Evolutionary conservation across 2,113 vertebrate genomes (phyloP).

Genomic region (Seriola aureovittata): DNA sequence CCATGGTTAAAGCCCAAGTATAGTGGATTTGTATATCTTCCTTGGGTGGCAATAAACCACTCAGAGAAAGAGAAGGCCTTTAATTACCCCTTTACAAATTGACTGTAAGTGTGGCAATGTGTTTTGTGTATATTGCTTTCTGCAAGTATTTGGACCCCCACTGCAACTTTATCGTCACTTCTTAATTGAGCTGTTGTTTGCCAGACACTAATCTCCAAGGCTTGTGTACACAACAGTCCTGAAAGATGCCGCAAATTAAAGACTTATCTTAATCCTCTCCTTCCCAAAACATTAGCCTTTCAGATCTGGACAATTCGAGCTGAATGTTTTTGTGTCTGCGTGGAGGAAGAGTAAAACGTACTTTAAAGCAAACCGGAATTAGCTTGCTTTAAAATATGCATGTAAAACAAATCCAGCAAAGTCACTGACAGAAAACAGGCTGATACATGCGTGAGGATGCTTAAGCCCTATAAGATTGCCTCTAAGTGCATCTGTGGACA

Average conservation of each 20-base stretch:
- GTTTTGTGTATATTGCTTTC: constrained; percentile 61
- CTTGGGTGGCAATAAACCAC: constrained; percentile 40
- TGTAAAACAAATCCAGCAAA: constrained; percentile 33
- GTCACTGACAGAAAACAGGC: constrained; percentile 18
- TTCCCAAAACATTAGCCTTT: constrained; percentile 69
- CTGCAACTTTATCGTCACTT: constrained; percentile 67
- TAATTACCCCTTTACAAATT: constrained; percentile 60
- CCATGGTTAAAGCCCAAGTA: constrained; percentile 28
- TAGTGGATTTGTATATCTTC: constrained; percentile 18
- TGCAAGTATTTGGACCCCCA: constrained; percentile 39
- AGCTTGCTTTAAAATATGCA: constrained; percentile 38
- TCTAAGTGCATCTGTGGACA: constrained; percentile 24
- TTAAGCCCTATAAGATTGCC: constrained; percentile 40
- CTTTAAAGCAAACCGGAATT: constrained; percentile 45
- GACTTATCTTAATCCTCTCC: constrained; percentile 79
- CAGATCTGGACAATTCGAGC: constrained; percentile 62
- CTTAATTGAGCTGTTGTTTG: constrained; percentile 75
- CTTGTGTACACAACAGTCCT: constrained; percentile 74
- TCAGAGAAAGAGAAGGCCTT: constrained; percentile 40
- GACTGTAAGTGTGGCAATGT: constrained; percentile 53
- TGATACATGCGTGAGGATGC: constrained; percentile 28
- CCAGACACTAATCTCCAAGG: constrained; percentile 68
- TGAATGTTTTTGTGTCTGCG: constrained; percentile 38
- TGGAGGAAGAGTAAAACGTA: constrained; percentile 18
- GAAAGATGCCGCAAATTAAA: constrained; percentile 75